Base-by-base conservation (phyloP, 92 coral and sea anemone species). In the Umimayanthus chanpuru region DNA sequence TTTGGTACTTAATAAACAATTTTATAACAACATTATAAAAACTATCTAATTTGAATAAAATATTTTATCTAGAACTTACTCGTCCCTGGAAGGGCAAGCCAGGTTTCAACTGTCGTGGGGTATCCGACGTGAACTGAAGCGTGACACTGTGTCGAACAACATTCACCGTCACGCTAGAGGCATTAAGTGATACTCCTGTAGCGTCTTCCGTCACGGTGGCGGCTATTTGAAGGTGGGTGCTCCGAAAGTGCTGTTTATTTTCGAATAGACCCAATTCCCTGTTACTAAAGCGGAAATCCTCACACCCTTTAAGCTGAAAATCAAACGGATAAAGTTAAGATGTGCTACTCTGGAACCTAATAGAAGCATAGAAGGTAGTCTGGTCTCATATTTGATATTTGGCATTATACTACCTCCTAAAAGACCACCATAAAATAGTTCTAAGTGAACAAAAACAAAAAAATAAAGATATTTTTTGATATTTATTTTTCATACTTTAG, bases 181-280 rank as follows among this genome's bases (percentile, higher is more conserved):
- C 95, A 71, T 91, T 88, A 23, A 67, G 94, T 32, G 96, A 81
- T 18, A 94, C 90, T 2, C 93, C 93, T 26, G 99, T 96, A 16
- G 94, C 93, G n/a, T 89, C 84, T 79, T 96, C 99, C 6, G 91
- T 96, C 89, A 96, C 96, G 39, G 84, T 81, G 14, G 98, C 96
- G 4, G 89, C 38, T 50, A 96, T 90, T 50, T 76, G 39, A 74
- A 95, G 30, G 21, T 38, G 26, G n/a, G 85, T 6, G n/a, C 53
- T 2, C 82, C 82, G 5, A 43, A 76, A 81, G 14, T 15, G 5
- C 44, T 88, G 14, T 41, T 85, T 90, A 77, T 82, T 67, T 4
- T 55, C 88, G 11, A 44, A 49, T 4, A 85, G 58, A 18, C 77
- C 87, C 32, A 95, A 75, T 8, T 86, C 90, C n/a, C 56, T 76